Conservation (phyloP, 2,888 invertebrate genomes). For the Eurois occulta region DNA sequence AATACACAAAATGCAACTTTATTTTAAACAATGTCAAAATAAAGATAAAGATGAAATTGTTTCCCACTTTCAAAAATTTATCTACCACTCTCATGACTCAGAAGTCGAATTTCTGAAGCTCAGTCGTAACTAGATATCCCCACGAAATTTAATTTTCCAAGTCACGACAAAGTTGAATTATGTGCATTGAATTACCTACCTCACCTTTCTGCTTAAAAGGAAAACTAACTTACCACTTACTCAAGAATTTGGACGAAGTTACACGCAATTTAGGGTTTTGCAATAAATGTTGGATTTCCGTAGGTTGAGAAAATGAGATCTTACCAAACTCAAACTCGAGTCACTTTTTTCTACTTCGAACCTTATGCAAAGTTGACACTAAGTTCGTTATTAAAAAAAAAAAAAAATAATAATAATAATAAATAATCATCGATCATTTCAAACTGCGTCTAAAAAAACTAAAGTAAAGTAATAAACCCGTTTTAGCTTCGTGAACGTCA, state of each 20-base stretch:
- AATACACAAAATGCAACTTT: too few species aligned
- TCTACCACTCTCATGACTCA: background rate
- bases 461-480: background rate
- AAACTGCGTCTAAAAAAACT: too few species aligned
- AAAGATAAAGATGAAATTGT: background rate
- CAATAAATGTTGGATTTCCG: background rate
- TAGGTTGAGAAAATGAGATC: background rate
- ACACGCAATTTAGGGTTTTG: background rate
- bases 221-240: background rate
- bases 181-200: background rate
- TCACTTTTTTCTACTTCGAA: background rate
- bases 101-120: background rate
- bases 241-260: background rate
- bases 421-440: too few species aligned
- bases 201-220: conserved; percentile 11
- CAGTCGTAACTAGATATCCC: background rate
- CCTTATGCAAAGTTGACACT: background rate
- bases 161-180: conserved; percentile 1
- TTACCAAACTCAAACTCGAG: background rate
- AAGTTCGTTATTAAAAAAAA: background rate
- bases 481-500: background rate
- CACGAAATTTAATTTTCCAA: background rate
- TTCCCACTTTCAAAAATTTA: background rate
- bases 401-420: too few species aligned
- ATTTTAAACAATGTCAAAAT: background rate